A percentile compares a stretch with the other conserved stretches of the same genome.
phyloP scores from a whole-genome alignment of 2,113 vertebrate genomes.

The Lampris megalopsis region DNA sequence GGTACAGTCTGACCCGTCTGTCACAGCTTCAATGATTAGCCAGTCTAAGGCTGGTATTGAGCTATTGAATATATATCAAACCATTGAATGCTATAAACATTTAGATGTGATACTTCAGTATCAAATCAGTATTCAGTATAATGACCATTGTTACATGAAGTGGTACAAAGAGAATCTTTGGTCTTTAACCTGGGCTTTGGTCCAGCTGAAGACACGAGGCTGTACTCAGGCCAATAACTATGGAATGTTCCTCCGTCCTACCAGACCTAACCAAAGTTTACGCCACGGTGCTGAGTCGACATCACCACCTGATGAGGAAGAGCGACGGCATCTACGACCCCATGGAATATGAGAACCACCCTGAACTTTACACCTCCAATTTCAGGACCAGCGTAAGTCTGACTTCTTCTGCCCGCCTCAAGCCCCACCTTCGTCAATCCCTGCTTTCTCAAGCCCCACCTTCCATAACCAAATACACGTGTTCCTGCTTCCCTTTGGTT shows the following conservation, averaged over 20 bases:
- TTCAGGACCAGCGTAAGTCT: constrained; percentile 92
- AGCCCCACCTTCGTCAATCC: neutral
- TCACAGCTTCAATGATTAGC: too few species aligned
- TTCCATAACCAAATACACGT: neutral
- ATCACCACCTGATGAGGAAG: constrained; percentile 95
- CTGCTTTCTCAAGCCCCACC: neutral
- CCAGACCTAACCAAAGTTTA: constrained; percentile 94
- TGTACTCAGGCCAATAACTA: too few species aligned
- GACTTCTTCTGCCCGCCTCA: neutral
- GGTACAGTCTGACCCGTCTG: too few species aligned
- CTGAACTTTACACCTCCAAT: constrained; percentile 91
- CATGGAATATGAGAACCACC: constrained; percentile 91
- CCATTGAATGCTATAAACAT: too few species aligned
- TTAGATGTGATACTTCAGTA: too few species aligned
- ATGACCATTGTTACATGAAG: too few species aligned
- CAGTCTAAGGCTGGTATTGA: too few species aligned
- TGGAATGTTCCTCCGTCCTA: neutral
- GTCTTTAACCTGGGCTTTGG: too few species aligned
- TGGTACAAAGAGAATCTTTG: too few species aligned
- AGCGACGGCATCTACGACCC: constrained; percentile 91
- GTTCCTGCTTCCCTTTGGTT: neutral
- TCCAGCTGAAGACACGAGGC: too few species aligned
- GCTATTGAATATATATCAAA: too few species aligned
- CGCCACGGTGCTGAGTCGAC: constrained; percentile 94
- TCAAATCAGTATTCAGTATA: too few species aligned